These are phyloP conservation scores for Eilema depressum DNA, from an alignment of 2,888 invertebrate genomes.

Conservation along the genomic window DNA sequence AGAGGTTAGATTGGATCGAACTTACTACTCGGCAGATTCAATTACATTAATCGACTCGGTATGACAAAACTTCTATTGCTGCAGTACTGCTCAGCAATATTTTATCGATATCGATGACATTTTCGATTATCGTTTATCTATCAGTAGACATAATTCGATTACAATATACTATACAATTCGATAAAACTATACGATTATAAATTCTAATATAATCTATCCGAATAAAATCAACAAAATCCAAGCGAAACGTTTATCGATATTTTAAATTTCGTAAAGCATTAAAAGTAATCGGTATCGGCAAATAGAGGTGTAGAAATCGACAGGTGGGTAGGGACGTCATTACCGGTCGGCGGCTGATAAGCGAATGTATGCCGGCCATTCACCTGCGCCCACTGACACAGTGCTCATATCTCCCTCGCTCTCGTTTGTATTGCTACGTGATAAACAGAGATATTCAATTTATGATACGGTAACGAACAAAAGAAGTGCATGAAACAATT, in stretches of 20 bases:
- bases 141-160: constrained; percentile 45
- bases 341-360: constrained; percentile 80
- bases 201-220: too few species aligned
- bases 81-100: constrained; percentile 46
- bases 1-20: constrained; percentile 73
- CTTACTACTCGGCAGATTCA: constrained; percentile 70
- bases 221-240: neutral
- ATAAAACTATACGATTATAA: too few species aligned
- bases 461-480: constrained; percentile 55
- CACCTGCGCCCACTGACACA: constrained; percentile 83
- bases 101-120: constrained; percentile 58
- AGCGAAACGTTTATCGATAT: neutral
- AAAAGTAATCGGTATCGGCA: constrained; percentile 33
- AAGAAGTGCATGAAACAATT: constrained; percentile 65
- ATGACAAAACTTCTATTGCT: constrained; percentile 71
- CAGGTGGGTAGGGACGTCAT: constrained; percentile 76
- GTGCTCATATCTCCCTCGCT: constrained; percentile 66
- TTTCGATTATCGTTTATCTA: constrained; percentile 57
- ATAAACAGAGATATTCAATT: constrained; percentile 53
- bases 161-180: constrained; percentile 14
- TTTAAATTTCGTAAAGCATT: constrained; percentile 38
- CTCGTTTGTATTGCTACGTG: constrained; percentile 41
- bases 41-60: constrained; percentile 72
- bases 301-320: constrained; percentile 63
- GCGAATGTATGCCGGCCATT: constrained; percentile 84